Evolutionary conservation across 2,113 vertebrate species (phyloP), one percentile per base, ranked within the genome.

Genomic region (Orthonyx spaldingii): DNA sequence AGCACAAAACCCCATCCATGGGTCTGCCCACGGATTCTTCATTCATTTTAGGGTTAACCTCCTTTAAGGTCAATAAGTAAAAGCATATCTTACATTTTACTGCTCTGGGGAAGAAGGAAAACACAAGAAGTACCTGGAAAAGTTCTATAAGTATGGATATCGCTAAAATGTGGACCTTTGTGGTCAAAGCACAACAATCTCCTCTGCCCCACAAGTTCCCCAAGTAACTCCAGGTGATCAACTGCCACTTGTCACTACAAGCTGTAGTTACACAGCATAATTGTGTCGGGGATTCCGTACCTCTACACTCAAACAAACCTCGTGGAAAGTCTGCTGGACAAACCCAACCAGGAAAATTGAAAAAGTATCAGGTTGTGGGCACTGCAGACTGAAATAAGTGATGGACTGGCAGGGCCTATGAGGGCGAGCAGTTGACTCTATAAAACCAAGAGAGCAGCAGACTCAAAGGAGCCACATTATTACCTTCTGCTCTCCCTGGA

Each of bases 391-490:
- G 35, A 64, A 72, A 26, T 5, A 37, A 52, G 16, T 30, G 75
- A 76, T 9, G 47, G 63, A 35, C 72, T 70, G 37, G 46, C 0
- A 0, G 35, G 39, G 79, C 39, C 69, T 64, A 0, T 26, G 55
- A 52, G 71, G 77, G 46, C 49, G 11, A 87, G 70, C 65, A 65
- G 42, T 61, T 8, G 1, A 75, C 66, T 83, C 70, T 42, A 32
- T 84, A 90, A 80, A 92, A 90, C 27, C 68, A 26, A 12, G 68
- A 63, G 76, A 89, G 76, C 76, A 47, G 86, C 93, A 95, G 94
- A 95, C 93, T 77, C 3, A 0, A 42, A 93, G 96, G 92, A 96
- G 91, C 89, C 91, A 56, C 44, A 0, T 86, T 87, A 88, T 90
- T 89, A 33, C 87, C 72, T 44, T 55, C 60, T 72, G 55, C 50